Evolutionary conservation across 1,140 invertebrate species (phyloP).

Genomic region (Hetaerina americana): DNA sequence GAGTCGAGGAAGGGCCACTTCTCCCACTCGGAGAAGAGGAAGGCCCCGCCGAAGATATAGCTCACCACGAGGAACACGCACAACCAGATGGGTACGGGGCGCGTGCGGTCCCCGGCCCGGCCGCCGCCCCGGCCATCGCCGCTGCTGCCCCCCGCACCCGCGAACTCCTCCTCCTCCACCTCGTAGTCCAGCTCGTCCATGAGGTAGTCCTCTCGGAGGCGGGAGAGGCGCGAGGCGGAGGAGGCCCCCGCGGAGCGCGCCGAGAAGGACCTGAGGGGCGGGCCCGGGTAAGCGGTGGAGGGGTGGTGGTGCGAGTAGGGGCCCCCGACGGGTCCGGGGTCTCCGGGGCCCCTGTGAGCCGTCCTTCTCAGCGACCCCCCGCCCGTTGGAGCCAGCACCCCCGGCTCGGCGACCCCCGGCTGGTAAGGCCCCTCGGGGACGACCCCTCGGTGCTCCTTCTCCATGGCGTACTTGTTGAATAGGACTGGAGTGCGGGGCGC

Average conservation of each 20-base stretch:
- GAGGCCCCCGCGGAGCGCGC: conserved; percentile 40
- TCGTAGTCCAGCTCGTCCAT: conserved; percentile 19
- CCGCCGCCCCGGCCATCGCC: not conserved
- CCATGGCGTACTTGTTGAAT: conserved; percentile 55
- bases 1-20: conserved; percentile 78
- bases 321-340: not conserved
- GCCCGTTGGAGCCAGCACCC: not conserved
- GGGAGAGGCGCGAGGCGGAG: conserved; percentile 51
- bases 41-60: conserved; percentile 78
- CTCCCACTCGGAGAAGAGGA: conserved; percentile 75
- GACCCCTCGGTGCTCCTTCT: conserved; percentile 31
- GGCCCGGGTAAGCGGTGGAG: not conserved
- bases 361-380: not conserved
- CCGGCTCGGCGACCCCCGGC: not conserved
- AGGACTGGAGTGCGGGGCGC: conserved; percentile 44
- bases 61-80: conserved; percentile 78
- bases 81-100: conserved; percentile 74
- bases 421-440: not conserved
- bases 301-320: not conserved
- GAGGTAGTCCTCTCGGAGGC: conserved; percentile 35
- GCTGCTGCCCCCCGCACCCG: conserved; percentile 5
- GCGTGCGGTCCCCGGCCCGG: not conserved
- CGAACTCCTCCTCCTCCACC: conserved; percentile 11
- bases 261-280: not conserved
- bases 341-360: not conserved